Conservation (phyloP, 2,797 vertebrate species). For the Nannoperca australis region DNA sequence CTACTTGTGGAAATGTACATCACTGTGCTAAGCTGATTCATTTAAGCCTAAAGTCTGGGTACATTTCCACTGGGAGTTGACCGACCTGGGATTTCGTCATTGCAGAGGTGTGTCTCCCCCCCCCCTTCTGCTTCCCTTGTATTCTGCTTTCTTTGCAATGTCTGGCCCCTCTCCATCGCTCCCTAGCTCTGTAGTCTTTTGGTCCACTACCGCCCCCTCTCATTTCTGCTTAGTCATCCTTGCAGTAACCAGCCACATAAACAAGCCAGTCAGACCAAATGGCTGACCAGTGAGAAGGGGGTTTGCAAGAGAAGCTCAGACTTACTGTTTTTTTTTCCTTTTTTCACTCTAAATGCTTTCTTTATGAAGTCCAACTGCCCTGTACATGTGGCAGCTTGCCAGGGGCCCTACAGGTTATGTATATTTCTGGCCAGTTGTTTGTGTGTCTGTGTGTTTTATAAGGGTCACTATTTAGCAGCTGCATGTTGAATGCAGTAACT, state of each 20-base stretch:
- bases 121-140: conserved; percentile 7
- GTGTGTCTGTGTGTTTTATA: conserved; percentile 47
- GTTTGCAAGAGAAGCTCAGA: conserved; percentile 38
- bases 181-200: conserved; percentile 40
- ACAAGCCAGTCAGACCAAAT: conserved; percentile 66
- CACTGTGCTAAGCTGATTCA: conserved; percentile 67
- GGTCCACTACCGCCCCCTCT: conserved; percentile 46
- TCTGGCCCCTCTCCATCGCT: conserved; percentile 43
- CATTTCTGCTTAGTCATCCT: conserved; percentile 81
- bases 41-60: conserved; percentile 52
- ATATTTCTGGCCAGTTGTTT: conserved; percentile 56
- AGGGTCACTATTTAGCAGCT: conserved; percentile 63
- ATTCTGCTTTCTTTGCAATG: conserved; percentile 24
- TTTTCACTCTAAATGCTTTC: conserved; percentile 68
- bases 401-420: conserved; percentile 57
- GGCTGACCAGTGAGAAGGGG: conserved; percentile 32
- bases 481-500: conserved; percentile 75
- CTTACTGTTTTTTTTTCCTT: conserved; percentile 52
- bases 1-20: conserved; percentile 75
- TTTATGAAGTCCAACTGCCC: conserved; percentile 70
- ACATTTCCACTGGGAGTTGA: conserved; percentile 75
- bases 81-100: conserved; percentile 25
- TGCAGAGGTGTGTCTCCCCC: conserved; percentile 17
- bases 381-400: conserved; percentile 50
- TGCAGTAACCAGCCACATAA: conserved; percentile 76